Conservation (phyloP, 1,140 invertebrate species). For the Drosophila kikkawai region DNA sequence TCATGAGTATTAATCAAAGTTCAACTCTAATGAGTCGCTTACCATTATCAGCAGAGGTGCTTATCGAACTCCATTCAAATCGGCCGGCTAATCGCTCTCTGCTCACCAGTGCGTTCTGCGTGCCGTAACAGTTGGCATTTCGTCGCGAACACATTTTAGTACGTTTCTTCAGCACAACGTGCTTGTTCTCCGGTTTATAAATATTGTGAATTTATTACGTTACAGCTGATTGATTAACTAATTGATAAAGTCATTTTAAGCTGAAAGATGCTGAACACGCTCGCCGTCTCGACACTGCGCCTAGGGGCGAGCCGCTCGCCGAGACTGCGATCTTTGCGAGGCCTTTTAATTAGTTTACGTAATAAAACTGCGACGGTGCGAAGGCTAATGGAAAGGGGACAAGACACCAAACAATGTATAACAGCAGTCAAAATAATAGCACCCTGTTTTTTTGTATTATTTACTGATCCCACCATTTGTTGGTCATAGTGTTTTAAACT, state of each 20-base stretch:
- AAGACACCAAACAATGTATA: neutral
- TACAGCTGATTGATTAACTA: slow-evolving; percentile 5
- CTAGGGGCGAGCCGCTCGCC: slow-evolving; percentile 41
- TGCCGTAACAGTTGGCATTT: slow-evolving; percentile 1
- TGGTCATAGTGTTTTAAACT: neutral
- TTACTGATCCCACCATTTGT: neutral
- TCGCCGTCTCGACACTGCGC: slow-evolving; percentile 20
- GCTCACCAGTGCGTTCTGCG: slow-evolving; percentile 5
- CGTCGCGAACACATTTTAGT: slow-evolving; percentile 1
- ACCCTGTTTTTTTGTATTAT: neutral
- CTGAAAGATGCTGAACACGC: slow-evolving; percentile 47
- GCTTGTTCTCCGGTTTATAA: neutral
- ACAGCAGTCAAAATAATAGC: slow-evolving; percentile 10
- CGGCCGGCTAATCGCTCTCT: neutral
- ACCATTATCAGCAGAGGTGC: neutral
- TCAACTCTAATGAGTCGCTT: neutral
- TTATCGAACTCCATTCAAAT: neutral
- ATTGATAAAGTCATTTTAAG: neutral
- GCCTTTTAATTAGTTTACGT: slow-evolving; percentile 69
- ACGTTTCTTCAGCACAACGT: slow-evolving; percentile 2
- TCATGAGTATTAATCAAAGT: neutral
- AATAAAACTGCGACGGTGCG: slow-evolving; percentile 46
- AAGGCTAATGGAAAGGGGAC: slow-evolving; percentile 32
- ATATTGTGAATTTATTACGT: neutral
- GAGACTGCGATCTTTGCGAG: slow-evolving; percentile 54